Base-by-base conservation (phyloP, 2,797 vertebrate genomes). In the Lithobates sylvaticus region DNA sequence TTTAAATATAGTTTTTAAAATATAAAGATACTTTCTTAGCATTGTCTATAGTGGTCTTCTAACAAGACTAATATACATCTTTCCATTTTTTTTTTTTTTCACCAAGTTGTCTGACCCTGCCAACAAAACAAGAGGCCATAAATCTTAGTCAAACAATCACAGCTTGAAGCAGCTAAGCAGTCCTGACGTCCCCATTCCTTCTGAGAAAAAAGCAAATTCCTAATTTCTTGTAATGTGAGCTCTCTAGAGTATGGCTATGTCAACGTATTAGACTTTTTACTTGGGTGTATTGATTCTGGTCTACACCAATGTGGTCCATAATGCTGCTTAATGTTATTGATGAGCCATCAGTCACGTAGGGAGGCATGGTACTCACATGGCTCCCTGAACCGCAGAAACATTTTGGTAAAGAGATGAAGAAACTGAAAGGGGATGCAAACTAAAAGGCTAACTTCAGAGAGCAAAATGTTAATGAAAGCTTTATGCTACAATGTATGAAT, bases 311-410 rank as follows among this genome's bases (percentile, higher is more conserved):
- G 96, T 94, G 88, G 95, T 93, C 96, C 93, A 91, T 97, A 97
- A 95, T 97, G 96, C 96, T 96, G 96, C 96, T 96, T 98, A 99
- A 98, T 97, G 97, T 96, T 98, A 99, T 99, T 97, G 98, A 99
- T 92, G 92, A 99, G 96, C 95, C 96, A 98, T 99, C 97, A 96
- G 95, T 97, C 96, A 96, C 96, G 90, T 90, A 92, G 93, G 96
- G 96, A 96, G 95, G 94, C 95, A 96, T 97, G 95, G 95, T 95
- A 95, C 95, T 96, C 95, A 96, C 96, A 97, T 95, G 95, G 96
- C 94, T 96, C 94, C 95, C 93, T 7, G 84, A 94, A 94, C 95
- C 94, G 93, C 95, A 95, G 92, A 95, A 94, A 91, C 93, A 93
- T 94, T 86, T 94, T 96, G 96, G 96, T 97, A 96, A 96, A 97